phyloP scores from a whole-genome alignment of 2,113 vertebrate species.

The Bungarus multicinctus region DNA sequence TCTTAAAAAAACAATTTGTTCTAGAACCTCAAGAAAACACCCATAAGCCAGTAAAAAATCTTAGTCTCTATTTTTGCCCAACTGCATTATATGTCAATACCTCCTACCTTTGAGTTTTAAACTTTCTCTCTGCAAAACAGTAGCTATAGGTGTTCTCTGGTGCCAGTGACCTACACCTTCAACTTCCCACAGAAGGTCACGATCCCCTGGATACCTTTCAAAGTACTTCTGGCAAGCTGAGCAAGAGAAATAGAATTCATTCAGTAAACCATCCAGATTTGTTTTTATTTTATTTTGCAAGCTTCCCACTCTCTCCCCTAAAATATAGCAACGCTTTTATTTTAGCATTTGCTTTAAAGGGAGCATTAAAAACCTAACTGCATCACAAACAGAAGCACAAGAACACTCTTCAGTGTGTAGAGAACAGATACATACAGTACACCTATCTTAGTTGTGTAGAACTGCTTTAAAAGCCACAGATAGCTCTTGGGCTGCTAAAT shows the following conservation, averaged over 20 bases:
- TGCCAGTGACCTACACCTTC: constrained; percentile 74
- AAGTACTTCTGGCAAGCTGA: constrained; percentile 85
- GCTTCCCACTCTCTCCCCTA: neutral
- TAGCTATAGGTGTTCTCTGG: constrained; percentile 73
- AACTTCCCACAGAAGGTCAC: constrained; percentile 82
- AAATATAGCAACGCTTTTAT: neutral
- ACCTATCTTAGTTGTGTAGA: neutral
- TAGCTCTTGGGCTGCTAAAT: neutral
- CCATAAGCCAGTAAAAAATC: neutral
- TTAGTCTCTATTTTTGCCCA: neutral
- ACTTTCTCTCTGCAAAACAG: constrained; percentile 63
- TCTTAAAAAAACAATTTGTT: neutral
- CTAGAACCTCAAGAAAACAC: neutral
- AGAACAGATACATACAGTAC: neutral
- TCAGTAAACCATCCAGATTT: neutral
- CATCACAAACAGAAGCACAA: neutral
- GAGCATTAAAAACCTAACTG: neutral
- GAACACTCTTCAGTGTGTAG: neutral
- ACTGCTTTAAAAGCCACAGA: neutral
- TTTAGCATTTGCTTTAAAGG: neutral
- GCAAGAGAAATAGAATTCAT: constrained; percentile 38
- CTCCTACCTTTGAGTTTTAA: constrained; percentile 65
- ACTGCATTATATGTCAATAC: neutral
- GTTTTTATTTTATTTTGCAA: neutral
- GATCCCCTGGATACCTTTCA: constrained; percentile 75